Base-by-base conservation (phyloP, 2,888 invertebrate species). In the Cynaeus angustus region DNA sequence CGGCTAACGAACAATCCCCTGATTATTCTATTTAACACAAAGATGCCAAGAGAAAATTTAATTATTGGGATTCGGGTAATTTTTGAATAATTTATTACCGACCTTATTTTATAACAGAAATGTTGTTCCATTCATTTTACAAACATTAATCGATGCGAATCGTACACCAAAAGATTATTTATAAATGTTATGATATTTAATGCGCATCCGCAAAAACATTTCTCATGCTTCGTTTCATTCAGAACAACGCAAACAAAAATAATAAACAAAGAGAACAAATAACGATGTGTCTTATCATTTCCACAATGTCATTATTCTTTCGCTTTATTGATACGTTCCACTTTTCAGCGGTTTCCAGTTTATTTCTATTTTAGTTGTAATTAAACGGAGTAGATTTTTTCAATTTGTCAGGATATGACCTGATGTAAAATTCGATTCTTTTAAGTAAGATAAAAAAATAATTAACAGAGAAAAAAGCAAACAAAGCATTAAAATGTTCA, bases 21-120 rank as follows among this genome's bases (percentile, higher is more conserved):
- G 61, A 53, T 53, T 68, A 61, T 68, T 68, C 61, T 55, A 61
- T 62, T 68, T 68, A 68, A 48, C 71, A 43, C 71, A 62, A 71
- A 68, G 71, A 68, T 71, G 66, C 71, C 46, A 21, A 21, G 55
- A 48, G 61, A 48, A 66, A 66, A 66, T 53, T 67, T 67, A 43
- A 61, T 68, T 62, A 62, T 53, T 55, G 43, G 37, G 30, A 59
- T 58, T 12, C 38, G 26, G 43, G 21, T 30, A 48, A 56, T 66
- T 56, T 50, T 59, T 66, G 66, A 58, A 66, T 66, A 50, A 50
- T 58, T 66, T 59, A 66, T 43, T 43, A 52, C 64, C 14, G 8
- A 10, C 28, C 45, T 12, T 61, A 37, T 61, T 37, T 45, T 59
- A 9, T 14, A 13, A 13, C 43, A 16, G 21, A 14, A 26, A 45